Evolutionary conservation across 2,888 invertebrate species (phyloP).

Genomic region (Pristionchus fissidentatus): DNA sequence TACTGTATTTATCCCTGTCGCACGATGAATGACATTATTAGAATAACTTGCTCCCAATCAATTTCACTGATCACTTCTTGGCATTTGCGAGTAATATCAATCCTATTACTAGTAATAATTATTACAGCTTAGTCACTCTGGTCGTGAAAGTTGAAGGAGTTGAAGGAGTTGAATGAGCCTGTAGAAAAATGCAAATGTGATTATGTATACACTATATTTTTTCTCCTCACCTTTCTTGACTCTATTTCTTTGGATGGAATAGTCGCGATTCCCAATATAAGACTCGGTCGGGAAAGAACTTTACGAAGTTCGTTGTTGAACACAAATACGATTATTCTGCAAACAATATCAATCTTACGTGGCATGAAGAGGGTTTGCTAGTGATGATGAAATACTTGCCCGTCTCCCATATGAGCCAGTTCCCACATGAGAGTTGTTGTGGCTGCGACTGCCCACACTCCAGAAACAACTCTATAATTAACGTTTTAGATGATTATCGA

Average conservation of each 20-base stretch:
- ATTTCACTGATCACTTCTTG: too few species aligned
- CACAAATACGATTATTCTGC: neutral
- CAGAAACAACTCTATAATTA: neutral
- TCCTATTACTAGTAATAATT: too few species aligned
- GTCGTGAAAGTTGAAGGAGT: too few species aligned
- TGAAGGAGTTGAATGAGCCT: neutral
- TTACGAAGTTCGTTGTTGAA: constrained; percentile 38
- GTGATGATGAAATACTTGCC: neutral
- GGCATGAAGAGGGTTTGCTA: too few species aligned
- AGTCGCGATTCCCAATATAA: neutral
- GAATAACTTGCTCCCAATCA: too few species aligned
- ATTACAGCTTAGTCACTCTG: too few species aligned
- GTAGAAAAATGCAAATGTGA: neutral
- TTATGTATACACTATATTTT: neutral
- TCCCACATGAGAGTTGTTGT: constrained; percentile 22
- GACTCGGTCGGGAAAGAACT: neutral
- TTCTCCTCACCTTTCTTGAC: neutral
- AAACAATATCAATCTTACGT: neutral
- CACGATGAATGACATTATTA: too few species aligned
- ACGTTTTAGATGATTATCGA: neutral
- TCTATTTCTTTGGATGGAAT: neutral
- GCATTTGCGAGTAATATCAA: too few species aligned
- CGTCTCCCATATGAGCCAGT: constrained; percentile 11
- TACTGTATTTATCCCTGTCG: too few species aligned
- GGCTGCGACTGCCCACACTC: neutral